These are phyloP conservation scores for Drosophila yakuba DNA, from an alignment of 1,140 invertebrate genomes.

Conservation along the genomic window DNA sequence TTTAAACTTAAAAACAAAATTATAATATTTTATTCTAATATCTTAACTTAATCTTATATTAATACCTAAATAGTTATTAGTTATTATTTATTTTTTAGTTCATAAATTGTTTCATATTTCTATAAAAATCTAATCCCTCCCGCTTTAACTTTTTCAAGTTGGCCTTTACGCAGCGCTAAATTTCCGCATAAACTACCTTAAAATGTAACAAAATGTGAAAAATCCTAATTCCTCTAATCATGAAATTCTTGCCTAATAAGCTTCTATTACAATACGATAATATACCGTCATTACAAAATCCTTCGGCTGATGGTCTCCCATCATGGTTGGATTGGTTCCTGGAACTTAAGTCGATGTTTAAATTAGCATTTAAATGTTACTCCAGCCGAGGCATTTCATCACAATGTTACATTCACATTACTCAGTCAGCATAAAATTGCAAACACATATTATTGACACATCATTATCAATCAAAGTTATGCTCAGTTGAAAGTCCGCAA, in stretches of 20 bases:
- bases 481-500: conserved; percentile 37
- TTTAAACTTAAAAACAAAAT: too few relatives aligned
- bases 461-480: conserved; percentile 78
- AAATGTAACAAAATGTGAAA: not conserved
- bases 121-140: too few relatives aligned
- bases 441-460: conserved; percentile 81
- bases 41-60: too few relatives aligned
- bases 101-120: too few relatives aligned
- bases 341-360: conserved; percentile 50
- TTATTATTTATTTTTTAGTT: too few relatives aligned
- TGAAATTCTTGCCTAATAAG: conserved; percentile 6
- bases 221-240: conserved; percentile 1
- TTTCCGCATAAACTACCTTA: not conserved
- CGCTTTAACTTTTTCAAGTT: too few relatives aligned
- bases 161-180: not conserved
- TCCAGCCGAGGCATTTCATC: conserved; percentile 44
- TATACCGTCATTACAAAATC: conserved; percentile 14
- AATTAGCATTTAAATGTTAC: conserved; percentile 55
- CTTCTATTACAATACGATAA: not conserved
- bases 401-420: conserved; percentile 53
- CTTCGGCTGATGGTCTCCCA: not conserved
- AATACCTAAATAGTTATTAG: too few relatives aligned
- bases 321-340: conserved; percentile 30
- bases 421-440: conserved; percentile 72
- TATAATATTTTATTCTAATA: too few relatives aligned